phyloP scores from a whole-genome alignment of 2,888 invertebrate species.

The Siphlonurus alternatus region DNA sequence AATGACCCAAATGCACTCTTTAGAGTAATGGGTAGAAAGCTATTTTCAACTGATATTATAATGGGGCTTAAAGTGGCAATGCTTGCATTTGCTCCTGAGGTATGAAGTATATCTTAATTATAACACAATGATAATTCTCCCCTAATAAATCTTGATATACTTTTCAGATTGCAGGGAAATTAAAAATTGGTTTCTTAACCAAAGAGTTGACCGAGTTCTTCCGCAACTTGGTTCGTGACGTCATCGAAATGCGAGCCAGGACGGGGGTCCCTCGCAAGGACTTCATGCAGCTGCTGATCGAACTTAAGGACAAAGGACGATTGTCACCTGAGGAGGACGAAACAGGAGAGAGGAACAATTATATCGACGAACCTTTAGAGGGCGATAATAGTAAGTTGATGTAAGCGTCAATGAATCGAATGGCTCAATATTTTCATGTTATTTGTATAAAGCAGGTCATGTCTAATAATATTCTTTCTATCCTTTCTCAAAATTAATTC shows the following conservation, averaged over 20 bases:
- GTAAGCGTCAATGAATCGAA: background rate
- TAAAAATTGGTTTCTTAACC: too few species aligned
- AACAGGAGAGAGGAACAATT: background rate
- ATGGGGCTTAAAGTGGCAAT: background rate
- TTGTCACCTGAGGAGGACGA: background rate
- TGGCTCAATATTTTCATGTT: too few species aligned
- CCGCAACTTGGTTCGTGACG: constrained; percentile 28
- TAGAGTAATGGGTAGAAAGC: constrained; percentile 16
- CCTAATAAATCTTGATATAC: background rate
- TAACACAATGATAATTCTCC: background rate
- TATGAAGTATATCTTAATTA: background rate
- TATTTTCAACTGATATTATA: constrained; percentile 10
- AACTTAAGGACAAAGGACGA: constrained; percentile 13
- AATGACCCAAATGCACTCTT: constrained; percentile 12
- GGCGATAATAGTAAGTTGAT: background rate
- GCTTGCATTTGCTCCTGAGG: background rate
- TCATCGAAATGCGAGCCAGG: constrained; percentile 24
- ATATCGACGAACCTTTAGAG: background rate
- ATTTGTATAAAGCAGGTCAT: too few species aligned
- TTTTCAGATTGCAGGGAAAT: too few species aligned
- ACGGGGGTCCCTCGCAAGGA: constrained; percentile 12
- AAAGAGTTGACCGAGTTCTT: constrained; percentile 23
- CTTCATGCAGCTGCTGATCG: constrained; percentile 17
- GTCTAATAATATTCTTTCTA: too few species aligned
- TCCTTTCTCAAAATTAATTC: too few species aligned